Percentiles rank a stretch among this genome's conserved stretches.
Conservation (phyloP, 2,888 invertebrate genomes). For the Drosophila conformis region DNA sequence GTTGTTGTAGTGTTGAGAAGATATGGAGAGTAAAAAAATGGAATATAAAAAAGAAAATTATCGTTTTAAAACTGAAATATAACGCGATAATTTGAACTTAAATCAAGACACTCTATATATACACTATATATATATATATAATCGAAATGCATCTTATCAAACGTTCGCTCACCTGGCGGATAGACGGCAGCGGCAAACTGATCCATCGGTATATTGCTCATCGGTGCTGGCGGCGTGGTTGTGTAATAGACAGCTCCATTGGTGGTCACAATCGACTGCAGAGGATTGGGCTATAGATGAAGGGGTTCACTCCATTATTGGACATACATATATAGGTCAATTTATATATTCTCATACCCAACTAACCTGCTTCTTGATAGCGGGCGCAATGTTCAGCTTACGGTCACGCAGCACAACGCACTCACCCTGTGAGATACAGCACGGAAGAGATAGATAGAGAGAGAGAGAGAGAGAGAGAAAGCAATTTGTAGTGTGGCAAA, state of each 20-base stretch:
- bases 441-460: constrained; percentile 21
- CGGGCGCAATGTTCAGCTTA: constrained; percentile 94
- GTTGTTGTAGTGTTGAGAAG: constrained; percentile 43
- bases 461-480: constrained; percentile 30
- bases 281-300: constrained; percentile 52
- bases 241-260: constrained; percentile 85
- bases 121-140: background rate
- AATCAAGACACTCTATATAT: background rate
- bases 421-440: constrained; percentile 86
- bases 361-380: constrained; percentile 92
- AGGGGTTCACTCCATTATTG: background rate
- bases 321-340: background rate
- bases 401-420: constrained; percentile 92
- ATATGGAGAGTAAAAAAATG: constrained; percentile 60
- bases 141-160: background rate
- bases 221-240: constrained; percentile 85
- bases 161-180: constrained; percentile 83
- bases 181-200: constrained; percentile 85
- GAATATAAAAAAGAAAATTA: constrained; percentile 64
- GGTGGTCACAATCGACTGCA: constrained; percentile 85
- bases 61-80: constrained; percentile 55
- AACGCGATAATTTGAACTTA: constrained; percentile 5
- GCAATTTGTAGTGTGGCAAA: constrained; percentile 35
- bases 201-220: constrained; percentile 85
- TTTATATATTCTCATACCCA: constrained; percentile 1